Evolutionary conservation across 2,888 invertebrate species (phyloP).

Genomic region (Eucera pruinosa): DNA sequence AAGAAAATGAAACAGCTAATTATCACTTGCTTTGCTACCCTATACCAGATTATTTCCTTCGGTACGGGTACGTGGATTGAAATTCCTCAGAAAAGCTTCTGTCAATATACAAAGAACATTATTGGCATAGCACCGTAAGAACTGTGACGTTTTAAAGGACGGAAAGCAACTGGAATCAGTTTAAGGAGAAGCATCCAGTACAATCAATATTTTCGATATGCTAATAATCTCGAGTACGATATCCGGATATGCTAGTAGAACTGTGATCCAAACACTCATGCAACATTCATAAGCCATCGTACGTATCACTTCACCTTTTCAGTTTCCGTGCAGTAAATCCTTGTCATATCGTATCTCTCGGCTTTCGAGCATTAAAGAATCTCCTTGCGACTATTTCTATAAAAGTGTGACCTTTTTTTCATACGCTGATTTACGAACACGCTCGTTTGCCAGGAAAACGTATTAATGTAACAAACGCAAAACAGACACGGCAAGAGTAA

Average conservation of each 20-base stretch:
- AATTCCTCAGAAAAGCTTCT: no score
- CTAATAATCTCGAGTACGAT: conserved; percentile 54
- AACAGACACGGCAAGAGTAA: conserved; percentile 12
- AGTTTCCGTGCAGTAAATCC: conserved; percentile 60
- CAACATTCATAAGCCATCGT: conserved; percentile 68
- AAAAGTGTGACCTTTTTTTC: conserved; percentile 39
- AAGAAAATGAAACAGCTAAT: no score
- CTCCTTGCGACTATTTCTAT: conserved; percentile 26
- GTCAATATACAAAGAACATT: no score
- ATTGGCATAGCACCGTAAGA: background rate
- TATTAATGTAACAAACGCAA: conserved; percentile 18
- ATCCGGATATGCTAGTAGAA: conserved; percentile 57
- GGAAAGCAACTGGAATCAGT: conserved; percentile 16
- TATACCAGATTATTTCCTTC: no score
- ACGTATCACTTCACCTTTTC: conserved; percentile 61
- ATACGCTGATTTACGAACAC: conserved; percentile 46
- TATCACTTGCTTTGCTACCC: no score
- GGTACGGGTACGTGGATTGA: no score
- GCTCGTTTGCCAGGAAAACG: background rate
- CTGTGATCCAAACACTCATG: conserved; percentile 66
- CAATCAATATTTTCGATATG: conserved; percentile 69
- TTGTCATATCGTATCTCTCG: conserved; percentile 55
- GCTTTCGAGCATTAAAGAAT: conserved; percentile 50
- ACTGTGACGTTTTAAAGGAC: background rate
- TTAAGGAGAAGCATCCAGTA: conserved; percentile 23